Evolutionary conservation across 2,888 invertebrate species (phyloP).

Genomic region (Hydroisotoma schaefferi): DNA sequence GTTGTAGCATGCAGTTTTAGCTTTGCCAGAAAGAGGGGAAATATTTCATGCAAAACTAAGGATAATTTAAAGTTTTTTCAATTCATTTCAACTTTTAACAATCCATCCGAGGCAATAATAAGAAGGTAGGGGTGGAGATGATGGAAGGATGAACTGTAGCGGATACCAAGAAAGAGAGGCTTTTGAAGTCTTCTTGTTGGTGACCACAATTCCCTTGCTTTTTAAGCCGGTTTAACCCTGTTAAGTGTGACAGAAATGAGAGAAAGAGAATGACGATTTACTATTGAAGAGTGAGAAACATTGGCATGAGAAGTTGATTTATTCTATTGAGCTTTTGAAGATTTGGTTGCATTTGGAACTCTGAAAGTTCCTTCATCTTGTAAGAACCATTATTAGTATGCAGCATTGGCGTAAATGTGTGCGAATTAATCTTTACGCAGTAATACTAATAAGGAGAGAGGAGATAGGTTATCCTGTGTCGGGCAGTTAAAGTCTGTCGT

Average conservation of each 20-base stretch:
- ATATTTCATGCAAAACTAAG: slow-evolving; percentile 7
- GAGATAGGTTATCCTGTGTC: too few relatives aligned
- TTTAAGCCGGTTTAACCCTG: slow-evolving; percentile 18
- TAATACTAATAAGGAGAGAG: too few relatives aligned
- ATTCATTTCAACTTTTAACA: not conserved
- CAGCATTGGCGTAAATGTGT: too few relatives aligned
- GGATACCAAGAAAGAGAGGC: too few relatives aligned
- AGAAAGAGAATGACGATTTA: not conserved
- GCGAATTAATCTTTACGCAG: too few relatives aligned
- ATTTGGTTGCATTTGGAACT: not conserved
- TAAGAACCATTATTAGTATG: too few relatives aligned
- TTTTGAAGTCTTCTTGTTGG: not conserved
- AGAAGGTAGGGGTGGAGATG: too few relatives aligned
- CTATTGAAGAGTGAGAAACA: not conserved
- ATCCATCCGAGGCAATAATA: not conserved
- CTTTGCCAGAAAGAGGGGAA: too few relatives aligned
- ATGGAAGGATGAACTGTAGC: not conserved
- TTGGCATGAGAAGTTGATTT: not conserved
- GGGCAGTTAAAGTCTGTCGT: too few relatives aligned
- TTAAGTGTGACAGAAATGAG: slow-evolving; percentile 28
- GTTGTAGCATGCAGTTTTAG: too few relatives aligned
- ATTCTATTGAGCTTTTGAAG: not conserved
- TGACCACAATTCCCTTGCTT: slow-evolving; percentile 11
- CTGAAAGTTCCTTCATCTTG: too few relatives aligned
- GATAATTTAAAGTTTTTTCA: not conserved